A percentile compares a stretch with the other conserved stretches of the same genome.
These are phyloP conservation scores for Aegithalos caudatus DNA, from an alignment of 2,113 vertebrate genomes.

Conservation along the genomic window DNA sequence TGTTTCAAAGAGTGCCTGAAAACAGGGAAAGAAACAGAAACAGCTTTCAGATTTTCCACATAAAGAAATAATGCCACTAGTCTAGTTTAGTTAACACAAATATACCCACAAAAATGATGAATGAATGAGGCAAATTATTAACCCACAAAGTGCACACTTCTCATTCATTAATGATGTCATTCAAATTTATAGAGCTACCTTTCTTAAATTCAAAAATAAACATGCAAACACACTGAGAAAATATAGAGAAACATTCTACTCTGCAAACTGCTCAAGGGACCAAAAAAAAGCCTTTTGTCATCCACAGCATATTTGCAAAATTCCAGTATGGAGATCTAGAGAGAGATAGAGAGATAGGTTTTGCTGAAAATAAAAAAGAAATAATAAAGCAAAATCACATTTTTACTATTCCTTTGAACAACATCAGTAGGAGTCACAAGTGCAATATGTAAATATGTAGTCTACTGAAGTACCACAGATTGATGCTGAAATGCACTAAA, in stretches of 20 bases:
- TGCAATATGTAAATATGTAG: background rate
- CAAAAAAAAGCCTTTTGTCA: background rate
- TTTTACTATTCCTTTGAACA: background rate
- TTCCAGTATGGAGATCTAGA: background rate
- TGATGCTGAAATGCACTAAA: background rate
- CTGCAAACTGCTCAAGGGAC: background rate
- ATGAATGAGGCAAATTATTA: background rate
- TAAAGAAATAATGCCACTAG: background rate
- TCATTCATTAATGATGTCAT: background rate
- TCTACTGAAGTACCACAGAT: background rate
- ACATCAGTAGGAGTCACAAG: background rate
- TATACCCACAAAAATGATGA: background rate
- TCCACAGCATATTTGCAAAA: background rate
- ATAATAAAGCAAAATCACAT: background rate
- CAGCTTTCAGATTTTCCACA: background rate
- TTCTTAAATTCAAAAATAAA: background rate
- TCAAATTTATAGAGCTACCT: background rate
- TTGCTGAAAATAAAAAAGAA: background rate
- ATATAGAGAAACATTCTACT: background rate
- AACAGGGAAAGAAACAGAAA: background rate
- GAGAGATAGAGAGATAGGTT: background rate
- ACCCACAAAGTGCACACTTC: background rate
- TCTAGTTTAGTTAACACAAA: background rate
- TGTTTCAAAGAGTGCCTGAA: constrained; percentile 10
- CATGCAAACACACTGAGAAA: background rate